Conservation (phyloP, 2,888 invertebrate species). For the Parnassius apollo region DNA sequence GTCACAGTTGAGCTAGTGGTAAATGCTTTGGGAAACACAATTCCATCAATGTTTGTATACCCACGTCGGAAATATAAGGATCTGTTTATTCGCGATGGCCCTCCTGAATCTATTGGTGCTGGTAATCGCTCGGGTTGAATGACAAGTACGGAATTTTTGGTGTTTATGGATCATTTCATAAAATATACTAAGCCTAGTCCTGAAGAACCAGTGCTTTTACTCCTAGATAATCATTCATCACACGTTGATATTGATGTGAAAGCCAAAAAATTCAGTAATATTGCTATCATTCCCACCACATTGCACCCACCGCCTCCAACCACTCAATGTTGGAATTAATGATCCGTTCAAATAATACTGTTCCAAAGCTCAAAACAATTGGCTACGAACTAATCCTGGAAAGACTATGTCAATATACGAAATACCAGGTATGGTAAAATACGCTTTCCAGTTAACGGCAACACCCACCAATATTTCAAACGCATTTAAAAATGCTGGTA, state of each 20-base stretch:
- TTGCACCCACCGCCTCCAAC: constrained; percentile 24
- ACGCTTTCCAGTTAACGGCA: constrained; percentile 6
- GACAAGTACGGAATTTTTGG: constrained; percentile 15
- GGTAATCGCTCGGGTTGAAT: constrained; percentile 42
- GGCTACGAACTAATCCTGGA: constrained; percentile 26
- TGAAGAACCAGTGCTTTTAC: constrained; percentile 1
- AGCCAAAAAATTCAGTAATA: too few species aligned
- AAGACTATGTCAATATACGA: constrained; percentile 36
- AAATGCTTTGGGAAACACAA: too few species aligned
- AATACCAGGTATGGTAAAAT: too few species aligned
- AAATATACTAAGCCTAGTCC: constrained; percentile 2
- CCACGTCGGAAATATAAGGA: too few species aligned
- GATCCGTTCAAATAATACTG: constrained; percentile 15
- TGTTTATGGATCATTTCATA: constrained; percentile 1
- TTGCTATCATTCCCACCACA: too few species aligned
- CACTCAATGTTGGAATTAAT: constrained; percentile 33
- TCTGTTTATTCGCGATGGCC: constrained; percentile 30
- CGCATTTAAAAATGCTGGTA: constrained; percentile 33
- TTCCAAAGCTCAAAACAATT: constrained; percentile 1
- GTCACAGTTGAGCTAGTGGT: too few species aligned
- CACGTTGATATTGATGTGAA: constrained; percentile 4
- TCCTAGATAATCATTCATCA: neutral
- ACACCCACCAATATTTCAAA: constrained; percentile 31
- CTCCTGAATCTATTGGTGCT: constrained; percentile 37
- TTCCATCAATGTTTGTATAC: too few species aligned